Conservation (phyloP, 1,140 invertebrate genomes). For the Lordiphosa collinella region DNA sequence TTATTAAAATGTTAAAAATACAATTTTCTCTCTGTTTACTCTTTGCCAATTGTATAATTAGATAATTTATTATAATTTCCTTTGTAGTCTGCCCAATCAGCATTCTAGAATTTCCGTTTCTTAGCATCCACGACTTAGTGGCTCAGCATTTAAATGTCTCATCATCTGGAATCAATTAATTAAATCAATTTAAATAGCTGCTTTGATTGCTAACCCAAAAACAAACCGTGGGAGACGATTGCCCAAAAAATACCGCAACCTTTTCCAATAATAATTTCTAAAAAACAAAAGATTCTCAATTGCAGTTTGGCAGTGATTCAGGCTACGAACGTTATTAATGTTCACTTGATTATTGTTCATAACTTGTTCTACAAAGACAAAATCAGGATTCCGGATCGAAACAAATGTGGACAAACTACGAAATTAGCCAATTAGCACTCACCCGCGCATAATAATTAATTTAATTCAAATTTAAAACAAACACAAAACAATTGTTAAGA, state of each 20-base stretch:
- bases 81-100: not conserved
- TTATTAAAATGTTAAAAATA: not conserved
- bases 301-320: not conserved
- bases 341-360: slow-evolving; percentile 1
- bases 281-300: slow-evolving; percentile 1
- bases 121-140: slow-evolving; percentile 2
- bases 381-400: not conserved
- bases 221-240: slow-evolving; percentile 3
- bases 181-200: slow-evolving; percentile 6
- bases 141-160: slow-evolving; percentile 1
- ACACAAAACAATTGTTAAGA: too few species aligned
- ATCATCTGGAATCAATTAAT: slow-evolving; percentile 9
- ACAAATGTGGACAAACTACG: not conserved
- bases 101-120: slow-evolving; percentile 8
- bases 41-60: slow-evolving; percentile 2
- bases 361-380: slow-evolving; percentile 3
- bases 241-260: slow-evolving; percentile 8
- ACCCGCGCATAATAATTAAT: not conserved
- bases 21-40: slow-evolving; percentile 1
- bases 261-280: slow-evolving; percentile 2
- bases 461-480: not conserved
- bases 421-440: slow-evolving; percentile 6
- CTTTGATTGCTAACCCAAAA: not conserved
- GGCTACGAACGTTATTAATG: slow-evolving; percentile 3
- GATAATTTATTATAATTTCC: not conserved